Base-by-base conservation (phyloP, 1,140 invertebrate genomes). In the Bombus ignitus region DNA sequence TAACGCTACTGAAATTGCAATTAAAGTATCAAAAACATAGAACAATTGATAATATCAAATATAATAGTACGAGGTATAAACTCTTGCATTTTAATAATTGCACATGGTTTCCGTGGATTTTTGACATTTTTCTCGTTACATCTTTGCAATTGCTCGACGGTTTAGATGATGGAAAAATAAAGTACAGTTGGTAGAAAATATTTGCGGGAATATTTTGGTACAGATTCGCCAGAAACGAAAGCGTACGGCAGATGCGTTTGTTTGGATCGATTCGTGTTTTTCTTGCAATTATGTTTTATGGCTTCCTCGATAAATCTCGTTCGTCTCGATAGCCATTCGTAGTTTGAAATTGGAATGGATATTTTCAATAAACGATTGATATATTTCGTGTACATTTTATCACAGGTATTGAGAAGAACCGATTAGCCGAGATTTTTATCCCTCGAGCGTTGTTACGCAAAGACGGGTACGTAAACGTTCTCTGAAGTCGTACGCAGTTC, bases 211-310 rank as follows among this genome's bases (percentile, higher is more conserved):
- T 76, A 76, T 76, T 76, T 59, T 65, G 8, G 28, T 5, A 37
- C 4, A 62, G 35, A 37, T 47, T 80, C 35, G 44, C 32, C 22
- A 47, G 42, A 79, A 79, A n/a, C 59, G 57, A 65, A 32, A 42
- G 9, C 32, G 28, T 32, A 35, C 25, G 28, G 25, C 75, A 39
- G 75, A 25, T 4, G 9, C 35, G 57, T 77, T 65, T 77, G 57
- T 77, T 77, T 77, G 28, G 47, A 5, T 62, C 37, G 15, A 10
- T 6, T 8, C 15, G 57, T 80, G 66, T 80, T 81, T 71, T 65
- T 59, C 53, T 73, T 28, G 53, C 39, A 35, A 82, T 74, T 82
- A 44, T 22, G 66, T 37, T 77, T 77, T 62, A 75, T 15, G 18
- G 13, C 22, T 47, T 75, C n/a, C 32, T 53, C 59, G 57, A 39